A percentile compares a stretch with the other conserved stretches of the same genome.
These are phyloP conservation scores for Anthonomus grandis DNA, from an alignment of 1,140 invertebrate species.

Conservation along the genomic window DNA sequence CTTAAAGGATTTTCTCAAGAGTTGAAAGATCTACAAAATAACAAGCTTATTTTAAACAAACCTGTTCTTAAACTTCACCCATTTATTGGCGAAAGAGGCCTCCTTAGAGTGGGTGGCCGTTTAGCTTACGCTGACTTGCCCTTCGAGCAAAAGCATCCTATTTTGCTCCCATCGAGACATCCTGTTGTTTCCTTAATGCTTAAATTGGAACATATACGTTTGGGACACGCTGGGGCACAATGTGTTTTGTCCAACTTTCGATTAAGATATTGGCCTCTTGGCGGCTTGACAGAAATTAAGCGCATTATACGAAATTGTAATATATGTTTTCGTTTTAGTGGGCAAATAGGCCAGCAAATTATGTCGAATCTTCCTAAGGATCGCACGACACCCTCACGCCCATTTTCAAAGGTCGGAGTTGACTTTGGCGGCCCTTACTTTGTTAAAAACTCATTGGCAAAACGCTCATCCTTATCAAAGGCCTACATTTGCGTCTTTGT, in stretches of 20 bases:
- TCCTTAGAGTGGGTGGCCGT: too few species aligned
- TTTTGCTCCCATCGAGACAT: constrained; percentile 8
- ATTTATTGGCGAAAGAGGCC: too few species aligned
- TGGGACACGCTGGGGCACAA: constrained; percentile 2
- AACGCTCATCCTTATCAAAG: neutral
- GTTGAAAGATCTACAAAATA: too few species aligned
- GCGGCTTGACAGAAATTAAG: constrained; percentile 24
- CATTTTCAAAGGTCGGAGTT: constrained; percentile 36
- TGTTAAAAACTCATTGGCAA: neutral
- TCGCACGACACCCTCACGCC: constrained; percentile 29
- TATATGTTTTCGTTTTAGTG: constrained; percentile 11
- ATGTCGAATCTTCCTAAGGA: constrained; percentile 28
- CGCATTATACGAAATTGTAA: constrained; percentile 3
- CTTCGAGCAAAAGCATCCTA: too few species aligned
- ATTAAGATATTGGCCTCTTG: constrained; percentile 14
- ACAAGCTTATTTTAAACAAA: too few species aligned
- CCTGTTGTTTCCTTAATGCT: constrained; percentile 2
- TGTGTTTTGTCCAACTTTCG: neutral
- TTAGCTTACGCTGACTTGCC: too few species aligned
- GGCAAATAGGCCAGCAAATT: neutral
- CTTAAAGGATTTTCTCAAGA: too few species aligned
- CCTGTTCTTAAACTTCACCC: too few species aligned
- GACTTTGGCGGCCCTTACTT: constrained; percentile 43
- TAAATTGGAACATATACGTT: neutral
- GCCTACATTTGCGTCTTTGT: constrained; percentile 19